Evolutionary conservation across 2,113 vertebrate genomes (phyloP), one percentile per base, ranked within the genome.

Genomic region (Cranoglanis bouderius): DNA sequence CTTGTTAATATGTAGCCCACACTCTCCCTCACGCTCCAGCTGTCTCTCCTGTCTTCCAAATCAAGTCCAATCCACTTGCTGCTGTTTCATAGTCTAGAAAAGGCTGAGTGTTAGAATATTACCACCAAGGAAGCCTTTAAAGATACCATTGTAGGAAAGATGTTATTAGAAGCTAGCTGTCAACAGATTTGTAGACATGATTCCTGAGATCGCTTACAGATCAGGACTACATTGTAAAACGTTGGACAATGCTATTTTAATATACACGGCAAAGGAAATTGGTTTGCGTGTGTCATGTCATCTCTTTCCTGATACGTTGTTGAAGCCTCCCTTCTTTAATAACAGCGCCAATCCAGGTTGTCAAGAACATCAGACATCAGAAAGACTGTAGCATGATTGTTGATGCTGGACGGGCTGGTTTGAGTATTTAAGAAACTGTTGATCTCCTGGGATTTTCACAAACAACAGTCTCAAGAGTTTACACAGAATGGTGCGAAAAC

Each of bases 1-100:
- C 74, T 67, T 67, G 74, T 75, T 84, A 85, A 89, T 89, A 84
- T 80, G 24, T 55, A 85, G 46, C 82, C 59, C 59, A 26, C 57
- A 61, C 72, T 67, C 49, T 84, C 51, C 51, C 43, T 61, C 72
- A 59, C 61, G 75, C 80, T 89, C 82, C 80, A 75, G 85, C 86
- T 67, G 81, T 83, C 84, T 78, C 38, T 75, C 12, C 21, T 77
- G 24, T 49, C 72, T 35, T 78, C 26, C 72, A 55, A 55, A 38
- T 65, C 61, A 7, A 32, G 38, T 38, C 32, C 86, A 57, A 61
- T 63, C 53, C 80, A 75, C 65, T 63, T 59, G 61, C 61, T 35
- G 55, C 75, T 7, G 6, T 32, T 75, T 29, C 38, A 12, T 9
- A 46, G 8, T 67, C 46, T n/a, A 49, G 5, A 18, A 38, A 10